A percentile compares a stretch with the other conserved stretches of the same genome.
These are phyloP conservation scores for Phrixothrix hirtus DNA, from an alignment of 2,888 invertebrate genomes.

Conservation along the genomic window DNA sequence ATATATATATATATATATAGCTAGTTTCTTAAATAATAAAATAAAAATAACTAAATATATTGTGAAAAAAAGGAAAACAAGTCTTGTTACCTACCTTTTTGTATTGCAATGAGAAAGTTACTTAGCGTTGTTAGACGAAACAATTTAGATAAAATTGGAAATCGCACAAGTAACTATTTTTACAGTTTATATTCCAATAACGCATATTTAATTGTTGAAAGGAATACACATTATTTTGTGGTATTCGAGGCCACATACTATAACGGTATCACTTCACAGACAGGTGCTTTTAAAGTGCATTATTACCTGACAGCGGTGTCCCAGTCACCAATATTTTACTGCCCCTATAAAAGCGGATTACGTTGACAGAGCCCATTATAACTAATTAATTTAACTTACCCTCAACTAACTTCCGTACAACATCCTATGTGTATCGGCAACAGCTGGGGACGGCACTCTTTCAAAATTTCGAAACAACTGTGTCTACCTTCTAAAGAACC, in stretches of 20 bases:
- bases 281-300: slow-evolving; percentile 12
- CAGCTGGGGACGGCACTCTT: slow-evolving; percentile 43
- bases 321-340: slow-evolving; percentile 19
- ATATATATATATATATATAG: too few species aligned
- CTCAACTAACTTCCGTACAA: slow-evolving; percentile 43
- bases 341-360: slow-evolving; percentile 5
- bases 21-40: too few species aligned
- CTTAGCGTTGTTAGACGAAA: background rate
- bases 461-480: slow-evolving; percentile 54
- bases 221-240: slow-evolving; percentile 16
- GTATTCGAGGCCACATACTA: slow-evolving; percentile 33
- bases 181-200: slow-evolving; percentile 15
- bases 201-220: slow-evolving; percentile 15
- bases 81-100: slow-evolving; percentile 1
- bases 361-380: slow-evolving; percentile 9
- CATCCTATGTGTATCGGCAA: slow-evolving; percentile 21
- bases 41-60: too few species aligned
- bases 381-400: slow-evolving; percentile 39
- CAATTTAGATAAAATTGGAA: background rate
- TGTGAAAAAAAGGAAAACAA: slow-evolving; percentile 5
- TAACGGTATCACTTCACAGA: slow-evolving; percentile 35
- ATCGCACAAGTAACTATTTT: slow-evolving; percentile 4
- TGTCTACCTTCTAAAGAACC: slow-evolving; percentile 50
- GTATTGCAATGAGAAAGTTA: slow-evolving; percentile 5
- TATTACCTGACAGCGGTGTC: slow-evolving; percentile 19